phyloP scores from a whole-genome alignment of 64 coral and sea anemone genomes.

The Platygyra sinensis region DNA sequence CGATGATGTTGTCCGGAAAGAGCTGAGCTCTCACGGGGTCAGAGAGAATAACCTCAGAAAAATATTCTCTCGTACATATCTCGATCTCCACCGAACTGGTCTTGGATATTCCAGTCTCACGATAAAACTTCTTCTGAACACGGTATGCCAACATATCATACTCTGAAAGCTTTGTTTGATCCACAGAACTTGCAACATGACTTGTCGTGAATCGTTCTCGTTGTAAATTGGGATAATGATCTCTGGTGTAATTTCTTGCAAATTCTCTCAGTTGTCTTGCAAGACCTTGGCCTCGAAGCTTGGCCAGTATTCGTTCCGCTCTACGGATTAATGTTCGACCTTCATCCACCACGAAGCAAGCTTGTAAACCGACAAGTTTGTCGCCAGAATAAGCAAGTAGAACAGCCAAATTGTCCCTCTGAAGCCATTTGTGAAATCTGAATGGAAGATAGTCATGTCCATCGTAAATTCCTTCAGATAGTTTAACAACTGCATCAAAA shows the following conservation, averaged over 20 bases:
- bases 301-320: constrained; percentile 28
- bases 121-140: neutral
- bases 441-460: too few species aligned
- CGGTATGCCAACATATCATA: neutral
- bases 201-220: constrained; percentile 2
- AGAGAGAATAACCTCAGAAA: constrained; percentile 31
- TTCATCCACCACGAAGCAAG: constrained; percentile 31
- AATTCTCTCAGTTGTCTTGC: neutral
- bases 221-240: constrained; percentile 10
- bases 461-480: too few species aligned
- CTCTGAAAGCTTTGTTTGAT: neutral
- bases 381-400: constrained; percentile 32
- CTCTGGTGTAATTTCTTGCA: constrained; percentile 4
- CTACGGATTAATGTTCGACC: constrained; percentile 21
- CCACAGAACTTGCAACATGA: too few species aligned
- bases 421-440: too few species aligned
- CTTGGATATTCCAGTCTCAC: neutral
- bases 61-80: constrained; percentile 12
- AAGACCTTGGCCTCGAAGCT: constrained; percentile 30
- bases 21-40: too few species aligned
- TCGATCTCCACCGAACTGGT: neutral
- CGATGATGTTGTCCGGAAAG: constrained; percentile 5
- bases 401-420: constrained; percentile 2
- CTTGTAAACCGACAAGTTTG: constrained; percentile 29
- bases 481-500: too few species aligned